Evolutionary conservation across 1,140 invertebrate genomes (phyloP).

Genomic region (Conus betulinus): DNA sequence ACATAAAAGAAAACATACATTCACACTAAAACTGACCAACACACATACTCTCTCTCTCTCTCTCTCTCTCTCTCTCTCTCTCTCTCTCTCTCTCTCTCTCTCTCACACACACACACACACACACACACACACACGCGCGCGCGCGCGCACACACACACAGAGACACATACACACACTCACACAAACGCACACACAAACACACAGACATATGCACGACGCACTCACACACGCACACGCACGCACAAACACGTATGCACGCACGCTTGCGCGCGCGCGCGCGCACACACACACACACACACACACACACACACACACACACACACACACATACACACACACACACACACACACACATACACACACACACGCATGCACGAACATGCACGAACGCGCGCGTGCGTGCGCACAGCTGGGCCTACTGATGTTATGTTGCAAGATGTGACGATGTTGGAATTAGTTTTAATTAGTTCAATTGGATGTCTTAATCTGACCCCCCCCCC

Average conservation of each 20-base stretch:
- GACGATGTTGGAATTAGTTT: too few species aligned
- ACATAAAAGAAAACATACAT: background rate
- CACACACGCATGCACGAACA: background rate
- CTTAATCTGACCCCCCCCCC: too few species aligned
- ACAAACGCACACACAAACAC: conserved; percentile 1
- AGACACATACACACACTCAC: background rate
- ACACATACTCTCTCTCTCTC: too few species aligned
- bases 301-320: background rate
- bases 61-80: too few species aligned
- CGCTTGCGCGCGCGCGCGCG: background rate
- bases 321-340: background rate
- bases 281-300: conserved; percentile 12
- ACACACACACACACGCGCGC: too few species aligned
- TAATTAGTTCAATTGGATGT: too few species aligned
- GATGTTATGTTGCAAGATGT: background rate
- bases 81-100: background rate
- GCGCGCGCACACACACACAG: background rate
- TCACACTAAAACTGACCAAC: background rate
- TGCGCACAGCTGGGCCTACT: background rate
- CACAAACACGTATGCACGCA: conserved; percentile 25
- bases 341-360: background rate
- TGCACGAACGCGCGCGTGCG: background rate
- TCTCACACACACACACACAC: background rate
- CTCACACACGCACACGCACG: background rate
- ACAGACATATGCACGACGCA: background rate